These are phyloP conservation scores for Leptinotarsa defecta DNA, from an alignment of 1,140 invertebrate genomes.

Conservation along the genomic window DNA sequence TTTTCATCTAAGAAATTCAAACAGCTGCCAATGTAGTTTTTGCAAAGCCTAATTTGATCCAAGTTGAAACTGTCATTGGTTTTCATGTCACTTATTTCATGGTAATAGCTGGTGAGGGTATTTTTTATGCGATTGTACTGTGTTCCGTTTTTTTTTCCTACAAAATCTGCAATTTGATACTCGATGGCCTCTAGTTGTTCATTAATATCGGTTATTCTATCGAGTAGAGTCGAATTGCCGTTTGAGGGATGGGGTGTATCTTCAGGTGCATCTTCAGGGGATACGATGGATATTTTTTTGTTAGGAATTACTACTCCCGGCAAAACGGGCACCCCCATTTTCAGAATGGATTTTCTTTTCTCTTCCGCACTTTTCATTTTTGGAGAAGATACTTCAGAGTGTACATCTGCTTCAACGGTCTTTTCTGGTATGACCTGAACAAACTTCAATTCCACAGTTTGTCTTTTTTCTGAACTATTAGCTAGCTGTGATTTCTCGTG, in stretches of 20 bases:
- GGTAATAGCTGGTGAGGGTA: constrained; percentile 21
- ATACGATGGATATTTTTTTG: constrained; percentile 16
- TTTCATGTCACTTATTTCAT: constrained; percentile 20
- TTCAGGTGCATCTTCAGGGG: not conserved
- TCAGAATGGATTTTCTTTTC: constrained; percentile 43
- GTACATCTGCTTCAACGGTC: constrained; percentile 3
- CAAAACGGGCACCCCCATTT: constrained; percentile 45
- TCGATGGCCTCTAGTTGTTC: constrained; percentile 38
- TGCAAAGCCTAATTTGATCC: constrained; percentile 37
- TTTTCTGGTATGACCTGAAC: constrained; percentile 35
- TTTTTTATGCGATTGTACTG: constrained; percentile 35
- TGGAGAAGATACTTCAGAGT: constrained; percentile 24
- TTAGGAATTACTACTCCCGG: constrained; percentile 42
- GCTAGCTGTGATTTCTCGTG: not conserved
- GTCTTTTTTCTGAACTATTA: constrained; percentile 30
- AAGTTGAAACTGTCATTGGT: constrained; percentile 31
- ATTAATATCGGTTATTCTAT: constrained; percentile 35
- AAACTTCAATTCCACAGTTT: constrained; percentile 39
- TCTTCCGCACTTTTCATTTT: constrained; percentile 31
- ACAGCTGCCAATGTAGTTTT: constrained; percentile 43
- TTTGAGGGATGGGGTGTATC: constrained; percentile 1
- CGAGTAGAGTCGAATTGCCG: constrained; percentile 16
- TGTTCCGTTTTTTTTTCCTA: constrained; percentile 38
- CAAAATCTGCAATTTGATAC: constrained; percentile 41
- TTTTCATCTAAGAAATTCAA: constrained; percentile 44